Evolutionary conservation across 2,113 vertebrate genomes (phyloP).

Genomic region (Anoura caudifer): DNA sequence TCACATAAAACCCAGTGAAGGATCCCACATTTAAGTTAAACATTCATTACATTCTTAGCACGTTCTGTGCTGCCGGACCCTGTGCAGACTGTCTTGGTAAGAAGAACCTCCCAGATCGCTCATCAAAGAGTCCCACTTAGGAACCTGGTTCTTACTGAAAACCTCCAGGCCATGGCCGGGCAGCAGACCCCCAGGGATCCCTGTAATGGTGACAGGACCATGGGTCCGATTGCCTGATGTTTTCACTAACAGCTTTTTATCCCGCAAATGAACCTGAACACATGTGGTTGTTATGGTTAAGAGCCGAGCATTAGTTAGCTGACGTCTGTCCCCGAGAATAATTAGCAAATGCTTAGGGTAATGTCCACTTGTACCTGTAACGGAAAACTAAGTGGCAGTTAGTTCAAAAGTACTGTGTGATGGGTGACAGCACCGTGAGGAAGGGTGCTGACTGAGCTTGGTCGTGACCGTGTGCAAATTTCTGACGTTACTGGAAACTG

Average conservation of each 20-base stretch:
- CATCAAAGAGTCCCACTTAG: background rate
- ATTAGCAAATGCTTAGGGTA: background rate
- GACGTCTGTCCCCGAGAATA: background rate
- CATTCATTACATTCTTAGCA: slow-evolving; percentile 34
- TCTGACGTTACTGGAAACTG: background rate
- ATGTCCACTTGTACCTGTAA: background rate
- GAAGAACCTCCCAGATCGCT: background rate
- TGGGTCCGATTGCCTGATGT: background rate
- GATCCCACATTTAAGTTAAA: slow-evolving; percentile 13
- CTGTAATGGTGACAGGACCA: too few species aligned
- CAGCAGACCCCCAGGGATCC: background rate
- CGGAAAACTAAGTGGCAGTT: background rate
- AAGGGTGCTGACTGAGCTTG: background rate
- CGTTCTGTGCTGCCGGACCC: slow-evolving; percentile 24
- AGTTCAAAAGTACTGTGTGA: background rate
- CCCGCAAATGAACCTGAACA: background rate
- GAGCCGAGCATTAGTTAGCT: background rate
- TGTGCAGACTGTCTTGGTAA: background rate
- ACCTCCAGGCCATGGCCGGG: background rate
- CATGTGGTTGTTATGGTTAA: background rate
- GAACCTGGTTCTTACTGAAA: background rate
- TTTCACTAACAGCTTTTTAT: background rate
- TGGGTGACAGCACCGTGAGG: background rate
- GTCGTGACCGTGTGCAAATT: background rate
- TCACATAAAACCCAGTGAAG: slow-evolving; percentile 22